Evolutionary conservation across 1,140 invertebrate species (phyloP).

Genomic region (Thrips palmi): DNA sequence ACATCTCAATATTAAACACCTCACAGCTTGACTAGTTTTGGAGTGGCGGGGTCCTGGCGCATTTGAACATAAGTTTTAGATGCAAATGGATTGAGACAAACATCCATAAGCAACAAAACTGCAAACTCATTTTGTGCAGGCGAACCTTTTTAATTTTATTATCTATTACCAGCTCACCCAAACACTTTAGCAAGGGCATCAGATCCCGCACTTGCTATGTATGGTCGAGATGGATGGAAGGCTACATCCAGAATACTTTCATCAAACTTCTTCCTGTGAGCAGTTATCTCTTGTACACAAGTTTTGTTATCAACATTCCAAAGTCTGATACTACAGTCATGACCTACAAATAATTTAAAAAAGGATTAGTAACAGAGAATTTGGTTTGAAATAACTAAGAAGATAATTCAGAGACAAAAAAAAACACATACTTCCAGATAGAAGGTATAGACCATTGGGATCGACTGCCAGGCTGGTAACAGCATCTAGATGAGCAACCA

Average conservation of each 20-base stretch:
- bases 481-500: constrained; percentile 97
- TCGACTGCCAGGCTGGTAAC: constrained; percentile 96
- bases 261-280: constrained; percentile 98
- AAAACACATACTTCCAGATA: constrained; percentile 78
- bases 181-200: constrained; percentile 98
- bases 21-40: too few species aligned
- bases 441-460: constrained; percentile 92
- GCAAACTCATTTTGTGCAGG: too few species aligned
- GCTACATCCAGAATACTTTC: constrained; percentile 98
- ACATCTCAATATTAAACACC: too few species aligned
- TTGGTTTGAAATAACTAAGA: constrained; percentile 30
- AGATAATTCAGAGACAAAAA: constrained; percentile 66
- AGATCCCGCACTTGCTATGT: constrained; percentile 95
- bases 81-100: too few species aligned
- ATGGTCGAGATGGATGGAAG: constrained; percentile 95
- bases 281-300: constrained; percentile 98
- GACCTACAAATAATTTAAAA: constrained; percentile 36
- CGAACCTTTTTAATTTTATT: background rate
- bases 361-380: constrained; percentile 1
- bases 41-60: too few species aligned
- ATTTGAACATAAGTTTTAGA: too few species aligned
- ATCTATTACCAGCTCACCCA: constrained; percentile 31
- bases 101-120: too few species aligned
- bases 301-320: constrained; percentile 99
- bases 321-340: constrained; percentile 96